Evolutionary conservation across 1,140 invertebrate genomes (phyloP), one percentile per base, ranked within the genome.

Genomic region (Scylla paramamosain): DNA sequence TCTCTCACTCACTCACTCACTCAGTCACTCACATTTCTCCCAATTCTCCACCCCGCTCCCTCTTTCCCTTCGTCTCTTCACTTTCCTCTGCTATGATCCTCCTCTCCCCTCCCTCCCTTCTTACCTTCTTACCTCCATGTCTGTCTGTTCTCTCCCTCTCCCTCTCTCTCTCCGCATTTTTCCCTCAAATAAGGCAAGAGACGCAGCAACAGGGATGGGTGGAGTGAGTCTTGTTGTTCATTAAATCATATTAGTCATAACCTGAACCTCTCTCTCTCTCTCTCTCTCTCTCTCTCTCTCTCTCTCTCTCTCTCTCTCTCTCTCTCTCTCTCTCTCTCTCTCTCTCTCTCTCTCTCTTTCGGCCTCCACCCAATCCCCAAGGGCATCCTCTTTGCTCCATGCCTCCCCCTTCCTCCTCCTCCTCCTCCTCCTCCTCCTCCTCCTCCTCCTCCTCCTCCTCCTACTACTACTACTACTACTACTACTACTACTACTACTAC

Each of bases 221-320:
- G 67, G n/a, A 77, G 67, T 77, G 67, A 77, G 2, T n/a, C 67
- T n/a, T 14, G 10, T 20, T 59, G 16, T 14, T 59, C 52, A 20
- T 3, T 12, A 12, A 59, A 59, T 59, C 32, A 45, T 88, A 39
- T 32, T 88, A 88, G 86, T 88, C 31, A 45, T 88, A 88, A 39
- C 20, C 32, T 7, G 28, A 45, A 88, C 29, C 86, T 87, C 86
- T 87, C 86, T 88, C 29, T 39, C 86, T 88, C 84, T 87, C 86
- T 88, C 86, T 88, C 86, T 88, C 86, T 88, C 86, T 88, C 86
- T 88, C 86, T 88, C 86, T 39, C 86, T 88, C 86, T 88, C 86
- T 88, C 86, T 88, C 86, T 88, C 86, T 89, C 86, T 87, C 86
- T 87, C 86, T 87, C 86, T 87, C 86, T 87, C 86, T 87, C 86